phyloP scores from a whole-genome alignment of 2,113 vertebrate genomes.

The Ranitomeya variabilis region DNA sequence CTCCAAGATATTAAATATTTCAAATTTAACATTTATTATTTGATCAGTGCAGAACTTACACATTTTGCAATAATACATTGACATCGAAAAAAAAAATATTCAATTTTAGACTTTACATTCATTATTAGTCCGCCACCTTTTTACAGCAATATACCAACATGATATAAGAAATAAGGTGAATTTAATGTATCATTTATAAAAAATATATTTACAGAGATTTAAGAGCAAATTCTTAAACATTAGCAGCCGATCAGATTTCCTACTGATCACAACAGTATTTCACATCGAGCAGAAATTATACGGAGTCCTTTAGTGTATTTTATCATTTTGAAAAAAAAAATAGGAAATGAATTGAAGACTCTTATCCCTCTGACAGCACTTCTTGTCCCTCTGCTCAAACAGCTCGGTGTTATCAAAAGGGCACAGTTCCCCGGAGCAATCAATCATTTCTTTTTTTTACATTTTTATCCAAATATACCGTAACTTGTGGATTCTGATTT shows the following conservation, averaged over 20 bases:
- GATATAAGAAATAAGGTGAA: neutral
- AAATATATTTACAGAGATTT: slow-evolving; percentile 45
- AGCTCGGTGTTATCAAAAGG: neutral
- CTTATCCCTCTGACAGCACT: neutral
- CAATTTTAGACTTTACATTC: neutral
- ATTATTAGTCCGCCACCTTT: neutral
- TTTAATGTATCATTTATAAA: slow-evolving; percentile 12
- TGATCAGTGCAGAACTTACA: neutral
- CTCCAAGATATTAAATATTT: neutral
- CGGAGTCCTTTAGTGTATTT: neutral
- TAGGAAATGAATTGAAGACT: neutral
- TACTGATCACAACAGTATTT: slow-evolving; percentile 34
- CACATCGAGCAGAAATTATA: neutral
- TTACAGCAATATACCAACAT: slow-evolving; percentile 21
- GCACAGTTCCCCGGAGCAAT: neutral
- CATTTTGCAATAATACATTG: neutral
- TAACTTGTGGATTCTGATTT: neutral
- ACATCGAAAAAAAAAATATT: neutral
- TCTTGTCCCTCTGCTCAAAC: neutral
- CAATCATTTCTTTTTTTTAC: neutral
- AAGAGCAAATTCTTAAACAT: slow-evolving; percentile 19
- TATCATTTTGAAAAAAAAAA: neutral
- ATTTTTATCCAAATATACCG: neutral
- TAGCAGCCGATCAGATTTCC: slow-evolving; percentile 50
- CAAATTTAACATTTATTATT: neutral